These are phyloP conservation scores for Micrasema longulum DNA, from an alignment of 1,140 invertebrate genomes.

Conservation along the genomic window DNA sequence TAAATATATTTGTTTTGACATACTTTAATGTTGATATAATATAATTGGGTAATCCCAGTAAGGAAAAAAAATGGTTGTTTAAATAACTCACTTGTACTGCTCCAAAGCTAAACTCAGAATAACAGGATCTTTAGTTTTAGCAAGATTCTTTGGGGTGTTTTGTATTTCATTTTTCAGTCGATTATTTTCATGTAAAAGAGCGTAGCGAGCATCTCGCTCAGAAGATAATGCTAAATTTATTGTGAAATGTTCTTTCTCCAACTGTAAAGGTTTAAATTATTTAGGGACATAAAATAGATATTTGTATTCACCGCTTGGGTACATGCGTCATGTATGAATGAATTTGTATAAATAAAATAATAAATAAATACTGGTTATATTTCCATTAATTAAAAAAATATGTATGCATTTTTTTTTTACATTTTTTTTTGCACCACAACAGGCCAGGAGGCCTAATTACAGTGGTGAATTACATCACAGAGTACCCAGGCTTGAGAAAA, in stretches of 20 bases:
- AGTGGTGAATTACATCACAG: no score
- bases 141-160: slow-evolving; percentile 50
- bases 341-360: no score
- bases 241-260: slow-evolving; percentile 57
- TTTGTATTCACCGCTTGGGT: no score
- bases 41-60: no score
- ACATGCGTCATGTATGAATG: no score
- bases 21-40: no score
- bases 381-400: no score
- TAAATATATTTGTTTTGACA: no score
- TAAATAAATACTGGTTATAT: no score
- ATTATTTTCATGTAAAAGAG: slow-evolving; percentile 63
- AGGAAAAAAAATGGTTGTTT: no score
- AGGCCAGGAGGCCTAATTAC: not conserved
- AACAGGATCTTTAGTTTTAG: slow-evolving; percentile 59
- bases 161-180: slow-evolving; percentile 59
- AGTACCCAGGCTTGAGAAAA: no score
- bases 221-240: slow-evolving; percentile 60
- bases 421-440: not conserved
- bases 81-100: slow-evolving; percentile 57
- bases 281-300: no score
- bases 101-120: slow-evolving; percentile 62
- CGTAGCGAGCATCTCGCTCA: slow-evolving; percentile 63
- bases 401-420: not conserved
- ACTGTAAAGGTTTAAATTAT: slow-evolving; percentile 14